phyloP scores from a whole-genome alignment of 2,888 invertebrate species.

The Macrosiphum euphorbiae region DNA sequence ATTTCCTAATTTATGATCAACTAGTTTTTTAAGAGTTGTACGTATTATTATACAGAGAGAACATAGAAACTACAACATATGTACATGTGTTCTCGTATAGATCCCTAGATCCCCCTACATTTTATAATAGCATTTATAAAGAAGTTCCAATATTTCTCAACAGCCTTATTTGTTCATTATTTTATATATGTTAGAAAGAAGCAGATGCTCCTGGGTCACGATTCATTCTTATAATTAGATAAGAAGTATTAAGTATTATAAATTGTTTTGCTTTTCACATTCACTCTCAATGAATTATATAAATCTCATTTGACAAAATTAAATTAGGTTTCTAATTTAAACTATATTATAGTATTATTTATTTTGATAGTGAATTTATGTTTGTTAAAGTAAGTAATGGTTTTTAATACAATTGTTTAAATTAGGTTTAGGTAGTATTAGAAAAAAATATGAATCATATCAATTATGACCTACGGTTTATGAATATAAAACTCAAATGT shows the following conservation, averaged over 20 bases:
- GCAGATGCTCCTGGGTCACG: no score
- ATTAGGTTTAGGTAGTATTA: neutral
- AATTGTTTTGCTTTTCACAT: neutral
- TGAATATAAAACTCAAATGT: neutral
- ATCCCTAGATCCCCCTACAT: neutral
- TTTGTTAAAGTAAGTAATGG: neutral
- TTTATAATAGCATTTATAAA: neutral
- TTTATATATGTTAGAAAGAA: neutral
- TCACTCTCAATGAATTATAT: neutral
- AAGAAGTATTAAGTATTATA: neutral
- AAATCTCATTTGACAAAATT: neutral
- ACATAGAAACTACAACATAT: neutral
- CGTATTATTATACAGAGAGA: neutral
- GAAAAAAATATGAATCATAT: neutral
- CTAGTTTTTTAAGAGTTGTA: conserved; percentile 29
- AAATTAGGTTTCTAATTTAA: neutral
- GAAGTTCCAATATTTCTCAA: neutral
- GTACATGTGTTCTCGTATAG: neutral
- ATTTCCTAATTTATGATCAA: conserved; percentile 9
- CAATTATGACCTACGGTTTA: neutral
- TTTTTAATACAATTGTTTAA: neutral
- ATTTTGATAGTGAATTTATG: neutral
- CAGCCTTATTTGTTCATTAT: neutral
- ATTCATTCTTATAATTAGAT: no score
- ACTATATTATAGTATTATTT: neutral